Evolutionary conservation across 2,113 vertebrate genomes (phyloP), one percentile per base, ranked within the genome.

Genomic region (Anhinga rufa): DNA sequence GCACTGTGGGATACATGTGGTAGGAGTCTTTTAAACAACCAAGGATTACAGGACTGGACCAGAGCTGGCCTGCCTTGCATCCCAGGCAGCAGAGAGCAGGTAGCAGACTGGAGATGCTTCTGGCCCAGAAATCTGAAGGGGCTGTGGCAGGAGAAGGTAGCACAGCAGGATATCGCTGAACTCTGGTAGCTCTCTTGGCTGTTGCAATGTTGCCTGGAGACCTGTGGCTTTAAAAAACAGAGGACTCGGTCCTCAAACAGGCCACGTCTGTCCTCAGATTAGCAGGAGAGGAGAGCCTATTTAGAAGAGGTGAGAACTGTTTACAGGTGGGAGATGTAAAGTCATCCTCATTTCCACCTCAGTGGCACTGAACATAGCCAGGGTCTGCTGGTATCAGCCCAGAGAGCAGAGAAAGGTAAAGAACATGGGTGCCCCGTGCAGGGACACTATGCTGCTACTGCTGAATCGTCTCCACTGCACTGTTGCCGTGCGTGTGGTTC

Each of bases 401-500:
- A 14, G 36, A 29, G 40, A 70, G 69, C 40, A 69, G 64, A 44
- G 64, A 29, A 54, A 28, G 34, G 21, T 29, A 5, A 51, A 44
- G 36, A 36, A 15, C 5, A 1, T 0, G 6, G 29, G 6, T 72
- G 48, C 46, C 14, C 26, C 9, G 4, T 4, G 14, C 40, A 60
- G 64, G n/a, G n/a, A n/a, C 13, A 8, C 22, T 4, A 7, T 11
- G 3, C 14, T 29, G 58, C 46, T 75, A 0, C 46, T 10, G 54
- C 65, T 55, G 60, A 17, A 82, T 64, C 0, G 0, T 24, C 21
- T 51, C 44, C 7, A 5, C 55, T 20, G 26, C 4, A 5, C 4
- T 2, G 1, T 1, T 58, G 36, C 46, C 17, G 14, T 5, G 12
- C 46, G 44, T 0, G 3, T 1, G 0, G 9, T 9, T 64, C 31